These are phyloP conservation scores for Malurus melanocephalus DNA, from an alignment of 2,113 vertebrate genomes.

Conservation along the genomic window DNA sequence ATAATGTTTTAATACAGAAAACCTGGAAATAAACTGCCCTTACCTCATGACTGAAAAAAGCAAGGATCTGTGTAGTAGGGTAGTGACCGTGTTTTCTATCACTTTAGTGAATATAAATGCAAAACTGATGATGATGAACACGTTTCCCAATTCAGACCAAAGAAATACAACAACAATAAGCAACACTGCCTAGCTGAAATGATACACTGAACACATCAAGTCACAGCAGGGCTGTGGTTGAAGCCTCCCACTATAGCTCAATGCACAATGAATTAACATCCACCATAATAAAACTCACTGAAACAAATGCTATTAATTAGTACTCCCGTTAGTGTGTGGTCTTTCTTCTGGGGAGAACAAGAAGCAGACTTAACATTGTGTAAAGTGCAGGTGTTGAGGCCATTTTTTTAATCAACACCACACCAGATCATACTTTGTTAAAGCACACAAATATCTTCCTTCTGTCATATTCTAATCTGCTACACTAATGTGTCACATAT, in stretches of 20 bases:
- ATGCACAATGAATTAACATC: background rate
- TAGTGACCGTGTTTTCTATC: background rate
- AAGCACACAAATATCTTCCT: background rate
- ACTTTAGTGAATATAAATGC: background rate
- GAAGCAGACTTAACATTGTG: background rate
- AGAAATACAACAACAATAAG: conserved; percentile 17
- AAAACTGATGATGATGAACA: background rate
- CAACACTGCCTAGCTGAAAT: conserved; percentile 11
- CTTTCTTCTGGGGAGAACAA: conserved; percentile 1
- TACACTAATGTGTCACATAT: background rate
- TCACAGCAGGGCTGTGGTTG: background rate
- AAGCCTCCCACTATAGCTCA: background rate
- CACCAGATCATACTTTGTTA: background rate
- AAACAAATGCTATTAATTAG: conserved; percentile 6
- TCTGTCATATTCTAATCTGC: background rate
- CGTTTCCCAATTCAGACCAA: conserved; percentile 19
- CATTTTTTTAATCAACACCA: background rate
- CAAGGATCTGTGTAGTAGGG: background rate
- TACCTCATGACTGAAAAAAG: background rate
- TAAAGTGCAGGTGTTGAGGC: conserved; percentile 8
- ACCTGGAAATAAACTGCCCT: background rate
- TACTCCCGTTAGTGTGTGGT: background rate
- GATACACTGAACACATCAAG: conserved; percentile 17
- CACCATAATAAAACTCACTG: background rate
- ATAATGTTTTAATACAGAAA: background rate